phyloP scores from a whole-genome alignment of 1,140 invertebrate genomes.

The Proctacanthus coquilletti region DNA sequence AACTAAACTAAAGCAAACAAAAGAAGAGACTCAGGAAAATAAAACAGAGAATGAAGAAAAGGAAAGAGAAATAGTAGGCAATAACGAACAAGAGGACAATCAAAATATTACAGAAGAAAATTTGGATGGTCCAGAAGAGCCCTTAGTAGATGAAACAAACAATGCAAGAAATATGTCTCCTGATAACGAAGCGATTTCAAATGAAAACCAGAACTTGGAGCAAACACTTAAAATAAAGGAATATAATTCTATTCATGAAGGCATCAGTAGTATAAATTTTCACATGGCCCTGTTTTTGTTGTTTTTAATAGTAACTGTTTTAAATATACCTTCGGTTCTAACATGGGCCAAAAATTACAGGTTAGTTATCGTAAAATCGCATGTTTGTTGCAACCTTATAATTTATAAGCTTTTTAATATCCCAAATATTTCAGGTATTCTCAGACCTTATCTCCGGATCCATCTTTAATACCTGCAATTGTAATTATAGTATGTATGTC shows the following conservation, averaged over 20 bases:
- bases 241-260: constrained; percentile 17
- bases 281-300: constrained; percentile 44
- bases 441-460: constrained; percentile 13
- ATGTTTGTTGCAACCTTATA: background rate
- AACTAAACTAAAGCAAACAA: background rate
- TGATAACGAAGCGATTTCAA: background rate
- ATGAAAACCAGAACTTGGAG: background rate
- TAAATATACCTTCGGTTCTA: constrained; percentile 38
- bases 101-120: background rate
- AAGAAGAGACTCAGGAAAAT: background rate
- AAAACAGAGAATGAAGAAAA: background rate
- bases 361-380: constrained; percentile 27
- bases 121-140: constrained; percentile 3
- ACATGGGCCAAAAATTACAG: constrained; percentile 46
- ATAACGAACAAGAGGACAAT: background rate
- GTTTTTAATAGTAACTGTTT: constrained; percentile 33
- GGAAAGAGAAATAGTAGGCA: background rate
- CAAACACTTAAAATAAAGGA: background rate
- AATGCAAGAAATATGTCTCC: background rate
- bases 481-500: constrained; percentile 13
- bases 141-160: constrained; percentile 2
- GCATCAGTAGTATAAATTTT: constrained; percentile 36
- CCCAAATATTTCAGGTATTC: constrained; percentile 4
- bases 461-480: constrained; percentile 14
- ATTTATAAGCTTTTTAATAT: background rate